Base-by-base conservation (phyloP, 2,888 invertebrate genomes). In the Lycaena phlaeas region DNA sequence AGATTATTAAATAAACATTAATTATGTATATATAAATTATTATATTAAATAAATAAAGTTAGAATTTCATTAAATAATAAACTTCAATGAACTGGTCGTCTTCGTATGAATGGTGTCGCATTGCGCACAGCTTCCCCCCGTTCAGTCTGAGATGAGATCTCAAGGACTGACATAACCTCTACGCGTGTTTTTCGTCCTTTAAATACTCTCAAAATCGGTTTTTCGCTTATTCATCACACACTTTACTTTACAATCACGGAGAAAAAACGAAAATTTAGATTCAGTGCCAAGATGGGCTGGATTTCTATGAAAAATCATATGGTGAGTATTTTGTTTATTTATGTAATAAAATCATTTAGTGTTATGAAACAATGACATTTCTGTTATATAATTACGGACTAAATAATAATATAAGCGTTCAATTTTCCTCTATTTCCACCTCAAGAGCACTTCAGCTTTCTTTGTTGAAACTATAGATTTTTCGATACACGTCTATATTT, bases 231-330 rank as follows among this genome's bases (percentile, higher is more conserved):
- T 11, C 12, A 22, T 27, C 12, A 22, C 26, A 17, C 22, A 31
- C 9, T 27, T 15, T 36, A 17, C 45, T 48, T 45, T 34, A 38
- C 50, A 64, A 74, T 46, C 57, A 73, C 76, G 72, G 69, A 69
- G 52, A 61, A 60, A 46, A 75, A 70, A 67, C 54, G 54, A 41
- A 79, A 75, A 64, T 57, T 70, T 40, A 73, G 66, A 53, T 72
- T 62, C 52, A 60, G 74, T 52, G 69, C 64, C 27, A 81, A 64
- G 56, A 84, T 84, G 84, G 84, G 84, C 43, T 84, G 84, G 84
- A 81, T 84, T 54, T 82, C 82, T 10, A 82, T 84, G 78, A 84
- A 84, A 64, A 82, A 81, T 68, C 82, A 84, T 65, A 75, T 84
- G 79, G 84, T 82, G 53, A 74, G 81, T 68, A 78, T 67, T 12